Percentiles rank a stretch among this genome's conserved stretches.
Evolutionary conservation across 2,888 invertebrate genomes (phyloP).

Genomic region (Calameuta filiformis): DNA sequence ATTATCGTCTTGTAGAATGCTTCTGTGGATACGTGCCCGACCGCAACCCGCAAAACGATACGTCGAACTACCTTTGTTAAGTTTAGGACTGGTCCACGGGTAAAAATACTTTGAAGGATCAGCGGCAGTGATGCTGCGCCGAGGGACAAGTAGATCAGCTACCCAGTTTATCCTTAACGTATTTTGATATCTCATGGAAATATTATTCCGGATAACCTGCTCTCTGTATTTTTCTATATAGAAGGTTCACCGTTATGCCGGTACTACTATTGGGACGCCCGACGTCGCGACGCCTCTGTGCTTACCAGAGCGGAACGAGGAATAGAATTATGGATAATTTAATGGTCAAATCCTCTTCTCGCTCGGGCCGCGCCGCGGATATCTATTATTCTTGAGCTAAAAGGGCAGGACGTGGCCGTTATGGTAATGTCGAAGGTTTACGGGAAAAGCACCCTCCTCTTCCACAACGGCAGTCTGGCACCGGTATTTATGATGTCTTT

Average conservation of each 20-base stretch:
- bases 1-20: background rate
- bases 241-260: background rate
- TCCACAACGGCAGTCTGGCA: slow-evolving; percentile 15
- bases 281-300: background rate
- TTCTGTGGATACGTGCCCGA: background rate
- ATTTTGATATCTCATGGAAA: background rate
- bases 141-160: slow-evolving; percentile 25
- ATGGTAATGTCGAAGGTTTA: slow-evolving; percentile 37
- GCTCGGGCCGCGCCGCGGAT: background rate
- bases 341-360: slow-evolving; percentile 5
- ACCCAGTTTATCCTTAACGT: slow-evolving; percentile 10
- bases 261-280: slow-evolving; percentile 6
- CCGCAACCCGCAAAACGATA: background rate
- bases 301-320: background rate
- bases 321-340: slow-evolving; percentile 7
- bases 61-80: slow-evolving; percentile 2
- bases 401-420: slow-evolving; percentile 35
- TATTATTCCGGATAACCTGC: background rate
- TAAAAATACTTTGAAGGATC: slow-evolving; percentile 47
- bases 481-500: slow-evolving; percentile 22
- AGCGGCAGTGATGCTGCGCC: slow-evolving; percentile 23
- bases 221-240: background rate
- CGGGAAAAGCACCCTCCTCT: slow-evolving; percentile 11
- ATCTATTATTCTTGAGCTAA: slow-evolving; percentile 44
- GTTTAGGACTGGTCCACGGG: slow-evolving; percentile 15